Conservation (phyloP, 2,797 vertebrate genomes). For the Margarornis squamiger region DNA sequence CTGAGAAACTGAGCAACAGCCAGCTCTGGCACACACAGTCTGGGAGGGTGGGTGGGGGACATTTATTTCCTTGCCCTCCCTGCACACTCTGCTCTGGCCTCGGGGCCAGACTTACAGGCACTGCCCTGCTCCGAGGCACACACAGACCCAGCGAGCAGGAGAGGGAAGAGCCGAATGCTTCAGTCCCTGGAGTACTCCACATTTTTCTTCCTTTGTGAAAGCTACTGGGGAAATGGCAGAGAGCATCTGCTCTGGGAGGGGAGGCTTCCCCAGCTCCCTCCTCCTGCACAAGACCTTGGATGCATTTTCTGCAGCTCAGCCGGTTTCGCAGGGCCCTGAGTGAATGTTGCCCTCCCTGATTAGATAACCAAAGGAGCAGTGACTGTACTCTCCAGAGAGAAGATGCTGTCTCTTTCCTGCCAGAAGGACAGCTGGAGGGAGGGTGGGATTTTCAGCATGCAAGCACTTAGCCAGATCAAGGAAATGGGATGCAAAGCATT, state of each 20-base stretch:
- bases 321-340: conserved; percentile 3
- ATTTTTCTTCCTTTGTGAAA: conserved; percentile 5
- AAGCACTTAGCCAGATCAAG: conserved; percentile 68
- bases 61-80: background rate
- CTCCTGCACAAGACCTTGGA: background rate
- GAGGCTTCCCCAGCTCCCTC: background rate
- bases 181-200: background rate
- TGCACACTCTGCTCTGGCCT: background rate
- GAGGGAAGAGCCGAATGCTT: background rate
- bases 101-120: accelerated
- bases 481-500: conserved; percentile 68
- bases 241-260: conserved; percentile 41
- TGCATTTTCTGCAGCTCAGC: conserved; percentile 44
- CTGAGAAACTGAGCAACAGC: conserved; percentile 13
- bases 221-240: conserved; percentile 29
- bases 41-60: background rate
- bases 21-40: background rate
- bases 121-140: background rate
- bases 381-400: conserved; percentile 52
- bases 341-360: conserved; percentile 54
- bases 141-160: background rate
- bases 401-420: conserved; percentile 60
- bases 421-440: conserved; percentile 69
- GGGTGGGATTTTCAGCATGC: conserved; percentile 66
- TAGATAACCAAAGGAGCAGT: conserved; percentile 70